Evolutionary conservation across 2,113 vertebrate species (phyloP), one percentile per base, ranked within the genome.

Genomic region (Grammomys surdaster): DNA sequence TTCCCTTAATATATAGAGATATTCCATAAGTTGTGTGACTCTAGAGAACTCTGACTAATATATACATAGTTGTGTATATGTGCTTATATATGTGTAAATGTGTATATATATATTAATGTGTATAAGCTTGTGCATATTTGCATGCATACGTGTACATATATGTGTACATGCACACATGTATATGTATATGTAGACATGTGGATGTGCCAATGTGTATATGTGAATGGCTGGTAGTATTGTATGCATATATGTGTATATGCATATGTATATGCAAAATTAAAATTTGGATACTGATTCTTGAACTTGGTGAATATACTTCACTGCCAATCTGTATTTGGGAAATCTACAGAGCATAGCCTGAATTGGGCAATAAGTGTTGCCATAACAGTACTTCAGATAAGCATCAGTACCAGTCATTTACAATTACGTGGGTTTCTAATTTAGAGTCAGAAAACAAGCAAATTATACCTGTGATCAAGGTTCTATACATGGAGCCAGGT

Each of bases 351-450:
- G 14, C 54, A 73, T 84, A 22, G 77, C 19, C 31, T 4, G 36
- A 91, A 16, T 70, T 43, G 91, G 63, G 95, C 36, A 43, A 54
- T 51, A 48, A 1, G 2, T 3, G 1, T 54, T 69, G 93, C 40
- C 75, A 75, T 93, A 88, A 80, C 1, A 1, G 3, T 2, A 88
- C 33, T 91, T 91, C 95, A 96, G 70, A 88, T 56, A 11, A 97
- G 40, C 63, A 88, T 11, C 12, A 46, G 56, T 43, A 28, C 43
- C 70, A 60, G 46, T 60, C 8, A 5, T 36, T 93, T 58, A 85
- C 67, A 93, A 89, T n/a, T 94, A 56, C 33, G 22, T 54, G n/a
- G 70, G 7, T 3, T 78, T 43, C n/a, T 86, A 70, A 69, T 46
- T 91, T 94, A 80, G 22, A 96, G 81, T 17, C 75, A 94, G 31